A percentile compares a stretch with the other conserved stretches of the same genome.
Evolutionary conservation across 2,113 vertebrate species (phyloP).

Genomic region (Phainopepla nitens): DNA sequence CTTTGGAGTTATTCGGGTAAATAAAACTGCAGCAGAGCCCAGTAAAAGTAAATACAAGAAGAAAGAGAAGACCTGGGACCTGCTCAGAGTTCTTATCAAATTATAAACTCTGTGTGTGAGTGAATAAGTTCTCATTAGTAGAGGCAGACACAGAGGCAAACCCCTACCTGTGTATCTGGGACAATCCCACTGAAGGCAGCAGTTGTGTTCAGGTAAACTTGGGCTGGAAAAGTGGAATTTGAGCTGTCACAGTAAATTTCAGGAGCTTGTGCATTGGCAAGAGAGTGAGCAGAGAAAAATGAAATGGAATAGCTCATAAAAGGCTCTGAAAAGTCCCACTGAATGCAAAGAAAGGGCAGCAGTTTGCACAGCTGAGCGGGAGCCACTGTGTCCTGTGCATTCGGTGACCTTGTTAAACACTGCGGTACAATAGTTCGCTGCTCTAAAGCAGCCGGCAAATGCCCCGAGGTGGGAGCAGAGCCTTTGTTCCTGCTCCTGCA

Average conservation of each 20-base stretch:
- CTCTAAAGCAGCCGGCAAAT: background rate
- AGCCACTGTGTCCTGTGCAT: background rate
- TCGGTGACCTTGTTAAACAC: constrained; percentile 4
- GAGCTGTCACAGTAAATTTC: background rate
- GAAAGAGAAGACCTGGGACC: background rate
- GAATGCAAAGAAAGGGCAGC: background rate
- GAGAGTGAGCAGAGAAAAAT: background rate
- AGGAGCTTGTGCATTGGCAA: background rate
- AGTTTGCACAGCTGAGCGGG: background rate
- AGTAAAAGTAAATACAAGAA: background rate
- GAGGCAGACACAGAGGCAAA: background rate
- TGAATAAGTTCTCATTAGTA: background rate
- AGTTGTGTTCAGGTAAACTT: background rate
- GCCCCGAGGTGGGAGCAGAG: background rate
- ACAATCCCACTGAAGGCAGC: background rate
- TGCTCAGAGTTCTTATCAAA: background rate
- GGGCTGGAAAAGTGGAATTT: constrained; percentile 1
- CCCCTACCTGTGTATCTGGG: background rate
- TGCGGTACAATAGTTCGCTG: background rate
- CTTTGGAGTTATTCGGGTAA: constrained; percentile 27
- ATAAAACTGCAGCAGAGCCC: constrained; percentile 13
- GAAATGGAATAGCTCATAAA: background rate
- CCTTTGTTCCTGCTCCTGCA: background rate
- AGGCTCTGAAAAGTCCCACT: background rate
- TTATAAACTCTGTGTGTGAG: background rate